Base-by-base conservation (phyloP, 2,113 vertebrate genomes). In the Microtus montanus region DNA sequence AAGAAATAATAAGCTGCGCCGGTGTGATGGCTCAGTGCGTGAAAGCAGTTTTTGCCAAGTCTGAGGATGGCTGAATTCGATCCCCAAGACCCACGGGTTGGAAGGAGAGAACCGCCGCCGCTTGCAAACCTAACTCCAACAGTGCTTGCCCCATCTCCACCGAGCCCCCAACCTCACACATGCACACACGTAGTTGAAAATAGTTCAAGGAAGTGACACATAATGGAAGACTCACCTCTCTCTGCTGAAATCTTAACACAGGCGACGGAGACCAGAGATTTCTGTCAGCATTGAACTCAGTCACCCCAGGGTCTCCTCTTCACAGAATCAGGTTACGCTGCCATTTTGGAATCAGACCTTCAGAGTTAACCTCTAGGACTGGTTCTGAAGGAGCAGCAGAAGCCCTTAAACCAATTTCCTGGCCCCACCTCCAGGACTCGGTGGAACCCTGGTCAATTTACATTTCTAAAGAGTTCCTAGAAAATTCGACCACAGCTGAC, bases 401-500 rank as follows among this genome's bases (percentile, higher is more conserved):
- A 54, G 19, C n/a, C 12, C 8, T 35, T 61, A 26, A 74, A 73
- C n/a, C 10, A n/a, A 14, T 70, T 47, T 94, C 63, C 64, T 35
- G 24, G 35, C 30, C 2, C 71, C 38, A 75, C 75, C 49, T 74
- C 49, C 38, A 58, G 9, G 77, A 26, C n/a, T 74, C 52, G 10
- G 8, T 12, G 47, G 20, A 22, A 89, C 35, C 68, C 4, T 13
- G 26, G 28, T 28, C 83, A 19, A 93, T 96, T 96, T 85, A 64
- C 78, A 97, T 93, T 91, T 92, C 44, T 93, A 93, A 93, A n/a
- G 68, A 49, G 17, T 38, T 89, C 12, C 58, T 7, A 52, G 71
- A 83, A 88, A 86, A 75, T 28, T 4, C 3, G 3, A 54, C 54
- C 4, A 54, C 15, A 17, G 0, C 54, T 54, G 54, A 30, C 4